Conservation (phyloP, 2,113 vertebrate species). For the Mellivora capensis region DNA sequence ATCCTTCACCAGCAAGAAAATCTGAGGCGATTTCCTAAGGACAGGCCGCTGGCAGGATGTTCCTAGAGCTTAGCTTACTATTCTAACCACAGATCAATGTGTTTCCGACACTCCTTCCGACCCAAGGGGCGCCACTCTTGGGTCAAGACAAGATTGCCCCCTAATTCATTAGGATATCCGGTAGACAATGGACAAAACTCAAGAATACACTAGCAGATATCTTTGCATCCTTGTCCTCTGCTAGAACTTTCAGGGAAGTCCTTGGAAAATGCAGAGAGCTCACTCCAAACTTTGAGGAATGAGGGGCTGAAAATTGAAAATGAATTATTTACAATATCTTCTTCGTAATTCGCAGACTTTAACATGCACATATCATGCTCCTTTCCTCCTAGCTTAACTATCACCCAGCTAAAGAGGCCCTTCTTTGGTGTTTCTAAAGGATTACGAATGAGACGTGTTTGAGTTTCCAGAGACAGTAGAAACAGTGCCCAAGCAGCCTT, state of each 20-base stretch:
- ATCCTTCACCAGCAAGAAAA: neutral
- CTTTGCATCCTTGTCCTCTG: neutral
- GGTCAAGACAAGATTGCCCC: neutral
- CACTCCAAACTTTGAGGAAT: neutral
- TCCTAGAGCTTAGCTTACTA: neutral
- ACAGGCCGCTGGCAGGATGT: conserved; percentile 8
- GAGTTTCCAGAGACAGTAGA: neutral
- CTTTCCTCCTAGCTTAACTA: neutral
- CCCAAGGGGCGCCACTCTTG: neutral
- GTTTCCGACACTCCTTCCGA: neutral
- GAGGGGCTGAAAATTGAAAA: neutral
- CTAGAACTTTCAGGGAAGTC: neutral
- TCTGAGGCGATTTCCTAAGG: neutral
- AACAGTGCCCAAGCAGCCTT: neutral
- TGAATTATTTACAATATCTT: neutral
- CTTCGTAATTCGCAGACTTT: neutral
- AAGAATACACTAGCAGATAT: neutral
- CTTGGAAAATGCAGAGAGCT: neutral
- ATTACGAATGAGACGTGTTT: neutral
- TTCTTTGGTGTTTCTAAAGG: neutral
- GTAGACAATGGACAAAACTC: neutral
- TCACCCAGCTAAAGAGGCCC: neutral
- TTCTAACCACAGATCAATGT: neutral
- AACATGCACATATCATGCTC: neutral
- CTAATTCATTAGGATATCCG: neutral